Conservation (phyloP, 2,888 invertebrate species). For the Seira ritae region DNA sequence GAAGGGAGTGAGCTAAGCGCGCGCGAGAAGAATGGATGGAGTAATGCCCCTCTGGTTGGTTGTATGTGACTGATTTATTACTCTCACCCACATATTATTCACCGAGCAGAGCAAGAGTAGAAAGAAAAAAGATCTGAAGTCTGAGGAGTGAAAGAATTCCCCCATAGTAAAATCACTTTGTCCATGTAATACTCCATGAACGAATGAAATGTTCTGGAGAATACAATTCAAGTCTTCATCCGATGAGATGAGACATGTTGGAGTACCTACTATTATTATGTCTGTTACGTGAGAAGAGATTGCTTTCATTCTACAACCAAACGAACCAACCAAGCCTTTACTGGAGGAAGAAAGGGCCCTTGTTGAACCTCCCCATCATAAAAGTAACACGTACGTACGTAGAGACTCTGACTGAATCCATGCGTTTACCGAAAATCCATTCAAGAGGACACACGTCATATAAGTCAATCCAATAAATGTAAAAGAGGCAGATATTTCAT, state of each 20-base stretch:
- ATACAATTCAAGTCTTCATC: conserved; percentile 28
- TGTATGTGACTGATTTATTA: conserved; percentile 54
- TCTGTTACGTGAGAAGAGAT: conserved; percentile 14
- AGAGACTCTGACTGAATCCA: too few species aligned
- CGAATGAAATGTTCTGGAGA: background rate
- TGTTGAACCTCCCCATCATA: background rate
- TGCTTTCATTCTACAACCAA: background rate
- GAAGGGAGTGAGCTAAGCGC: too few species aligned
- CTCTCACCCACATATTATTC: conserved; percentile 56
- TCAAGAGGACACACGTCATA: background rate
- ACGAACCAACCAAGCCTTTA: too few species aligned
- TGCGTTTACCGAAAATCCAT: background rate
- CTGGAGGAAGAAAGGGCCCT: background rate
- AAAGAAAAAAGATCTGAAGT: conserved; percentile 32
- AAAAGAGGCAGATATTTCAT: background rate
- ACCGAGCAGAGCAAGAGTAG: conserved; percentile 26
- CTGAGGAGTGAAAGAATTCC: conserved; percentile 24
- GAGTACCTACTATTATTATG: conserved; percentile 39
- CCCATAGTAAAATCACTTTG: conserved; percentile 29
- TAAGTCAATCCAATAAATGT: background rate
- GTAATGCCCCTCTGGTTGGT: conserved; percentile 51
- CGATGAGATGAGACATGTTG: conserved; percentile 42
- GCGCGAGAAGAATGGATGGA: conserved; percentile 47
- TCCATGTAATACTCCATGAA: conserved; percentile 26
- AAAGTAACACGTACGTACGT: background rate